These are phyloP conservation scores for Burhinus bistriatus DNA, from an alignment of 2,113 vertebrate species.

Conservation along the genomic window DNA sequence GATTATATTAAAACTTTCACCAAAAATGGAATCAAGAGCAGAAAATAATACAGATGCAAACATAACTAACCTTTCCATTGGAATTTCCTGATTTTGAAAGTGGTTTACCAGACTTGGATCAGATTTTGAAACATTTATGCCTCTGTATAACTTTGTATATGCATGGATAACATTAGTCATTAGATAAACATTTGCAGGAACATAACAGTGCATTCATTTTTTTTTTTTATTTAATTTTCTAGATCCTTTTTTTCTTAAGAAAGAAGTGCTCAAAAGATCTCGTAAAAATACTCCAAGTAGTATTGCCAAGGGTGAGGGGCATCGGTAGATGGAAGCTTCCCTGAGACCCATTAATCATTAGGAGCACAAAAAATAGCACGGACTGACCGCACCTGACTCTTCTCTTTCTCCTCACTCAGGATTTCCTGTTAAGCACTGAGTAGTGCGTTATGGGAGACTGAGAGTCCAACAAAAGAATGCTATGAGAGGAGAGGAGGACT, in stretches of 20 bases:
- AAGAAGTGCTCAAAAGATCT: neutral
- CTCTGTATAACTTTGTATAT: constrained; percentile 17
- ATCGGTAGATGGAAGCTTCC: neutral
- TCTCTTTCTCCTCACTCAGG: neutral
- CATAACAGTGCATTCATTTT: neutral
- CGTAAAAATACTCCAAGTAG: neutral
- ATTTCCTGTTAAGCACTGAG: neutral
- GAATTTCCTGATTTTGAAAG: constrained; percentile 56
- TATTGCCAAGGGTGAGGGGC: neutral
- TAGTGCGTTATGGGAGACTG: neutral
- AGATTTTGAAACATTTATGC: constrained; percentile 12
- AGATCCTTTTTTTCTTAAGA: neutral
- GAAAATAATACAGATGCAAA: constrained; percentile 30
- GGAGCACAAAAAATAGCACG: neutral
- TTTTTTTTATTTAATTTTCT: neutral
- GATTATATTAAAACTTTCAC: neutral
- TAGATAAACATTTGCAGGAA: constrained; percentile 22
- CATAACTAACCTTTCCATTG: constrained; percentile 18
- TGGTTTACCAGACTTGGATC: constrained; percentile 41
- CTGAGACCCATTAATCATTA: neutral
- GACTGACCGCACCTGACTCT: neutral
- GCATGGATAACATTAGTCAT: neutral
- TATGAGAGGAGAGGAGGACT: neutral
- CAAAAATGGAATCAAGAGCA: constrained; percentile 1
- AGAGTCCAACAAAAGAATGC: neutral